Evolutionary conservation across 2,888 invertebrate species (phyloP).

Genomic region (Athetis lepigone): DNA sequence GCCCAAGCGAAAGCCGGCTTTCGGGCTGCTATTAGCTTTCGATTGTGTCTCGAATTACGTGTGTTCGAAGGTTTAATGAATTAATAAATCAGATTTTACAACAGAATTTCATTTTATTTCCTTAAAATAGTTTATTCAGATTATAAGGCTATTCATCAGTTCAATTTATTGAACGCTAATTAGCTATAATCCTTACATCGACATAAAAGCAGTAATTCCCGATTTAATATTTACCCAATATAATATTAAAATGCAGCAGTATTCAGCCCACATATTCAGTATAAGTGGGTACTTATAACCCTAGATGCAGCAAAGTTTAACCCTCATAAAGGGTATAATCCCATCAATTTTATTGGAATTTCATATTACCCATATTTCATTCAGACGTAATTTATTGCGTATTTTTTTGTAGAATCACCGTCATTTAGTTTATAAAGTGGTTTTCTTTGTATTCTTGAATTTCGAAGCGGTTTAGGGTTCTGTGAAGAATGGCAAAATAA

Average conservation of each 20-base stretch:
- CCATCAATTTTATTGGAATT: constrained; percentile 56
- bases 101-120: too few relatives aligned
- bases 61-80: too few relatives aligned
- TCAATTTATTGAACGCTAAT: constrained; percentile 33
- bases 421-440: constrained; percentile 28
- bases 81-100: too few relatives aligned
- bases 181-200: constrained; percentile 1
- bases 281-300: constrained; percentile 20
- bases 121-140: background rate
- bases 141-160: constrained; percentile 1
- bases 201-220: constrained; percentile 15
- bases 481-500: background rate
- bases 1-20: too few relatives aligned
- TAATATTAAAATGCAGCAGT: constrained; percentile 17
- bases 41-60: too few relatives aligned
- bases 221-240: constrained; percentile 3
- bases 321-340: constrained; percentile 18
- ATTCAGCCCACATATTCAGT: constrained; percentile 31
- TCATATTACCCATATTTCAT: constrained; percentile 45
- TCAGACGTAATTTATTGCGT: constrained; percentile 26
- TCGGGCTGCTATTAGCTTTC: too few relatives aligned
- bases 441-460: constrained; percentile 31
- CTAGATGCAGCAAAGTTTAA: constrained; percentile 23
- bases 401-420: constrained; percentile 25
- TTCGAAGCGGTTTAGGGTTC: constrained; percentile 26